These are phyloP conservation scores for Autographa gamma DNA, from an alignment of 2,888 invertebrate species.

Conservation along the genomic window DNA sequence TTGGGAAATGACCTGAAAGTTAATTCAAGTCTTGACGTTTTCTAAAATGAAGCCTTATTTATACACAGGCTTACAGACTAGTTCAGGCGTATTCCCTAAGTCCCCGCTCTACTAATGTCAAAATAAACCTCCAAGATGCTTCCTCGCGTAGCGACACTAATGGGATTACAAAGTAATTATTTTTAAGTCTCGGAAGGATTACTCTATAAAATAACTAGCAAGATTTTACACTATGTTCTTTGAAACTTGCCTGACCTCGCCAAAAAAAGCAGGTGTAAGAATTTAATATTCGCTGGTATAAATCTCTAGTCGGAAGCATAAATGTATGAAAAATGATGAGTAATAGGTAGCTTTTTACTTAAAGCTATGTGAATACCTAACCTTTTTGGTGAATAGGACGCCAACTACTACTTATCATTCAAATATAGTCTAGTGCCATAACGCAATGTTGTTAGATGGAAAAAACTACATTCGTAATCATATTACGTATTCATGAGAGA, in stretches of 20 bases:
- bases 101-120: conserved; percentile 11
- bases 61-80: conserved; percentile 14
- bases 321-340: neutral
- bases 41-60: conserved; percentile 11
- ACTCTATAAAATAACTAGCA: neutral
- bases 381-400: neutral
- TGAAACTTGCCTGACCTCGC: conserved; percentile 3
- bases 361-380: neutral
- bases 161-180: conserved; percentile 5
- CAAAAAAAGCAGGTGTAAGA: conserved; percentile 13
- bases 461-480: conserved; percentile 18
- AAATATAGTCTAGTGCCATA: conserved; percentile 30
- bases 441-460: neutral
- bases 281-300: conserved; percentile 19
- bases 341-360: neutral
- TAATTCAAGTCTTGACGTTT: neutral
- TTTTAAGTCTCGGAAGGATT: neutral
- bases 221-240: conserved; percentile 12
- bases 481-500: conserved; percentile 35
- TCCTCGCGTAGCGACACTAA: conserved; percentile 8
- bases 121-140: conserved; percentile 9
- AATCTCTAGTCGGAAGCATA: conserved; percentile 6
- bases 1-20: neutral
- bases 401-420: neutral
- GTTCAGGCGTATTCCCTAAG: conserved; percentile 8